phyloP scores from a whole-genome alignment of 2,888 invertebrate genomes.

The Torymus auratus region DNA sequence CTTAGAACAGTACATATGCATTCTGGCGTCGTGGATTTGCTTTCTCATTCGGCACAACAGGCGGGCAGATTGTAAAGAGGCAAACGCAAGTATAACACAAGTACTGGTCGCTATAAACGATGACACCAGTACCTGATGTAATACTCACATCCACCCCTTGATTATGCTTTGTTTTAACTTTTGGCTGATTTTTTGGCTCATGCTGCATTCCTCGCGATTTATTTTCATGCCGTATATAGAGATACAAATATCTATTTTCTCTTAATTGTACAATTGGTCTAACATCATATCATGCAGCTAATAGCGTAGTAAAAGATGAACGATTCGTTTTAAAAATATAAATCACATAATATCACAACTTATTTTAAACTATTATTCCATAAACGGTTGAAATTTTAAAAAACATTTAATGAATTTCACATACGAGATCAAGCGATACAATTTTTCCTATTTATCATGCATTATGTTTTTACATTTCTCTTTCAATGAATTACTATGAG shows the following conservation, averaged over 20 bases:
- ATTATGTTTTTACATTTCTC: too few species aligned
- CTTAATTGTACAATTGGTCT: background rate
- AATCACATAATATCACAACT: too few species aligned
- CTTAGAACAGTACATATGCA: slow-evolving; percentile 70
- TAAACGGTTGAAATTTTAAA: too few species aligned
- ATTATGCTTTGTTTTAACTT: slow-evolving; percentile 75
- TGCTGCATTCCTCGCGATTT: slow-evolving; percentile 65
- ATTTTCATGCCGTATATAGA: slow-evolving; percentile 37
- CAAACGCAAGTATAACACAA: slow-evolving; percentile 94
- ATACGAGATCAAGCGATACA: too few species aligned
- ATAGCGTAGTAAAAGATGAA: background rate
- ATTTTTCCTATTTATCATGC: too few species aligned
- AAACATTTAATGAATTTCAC: too few species aligned
- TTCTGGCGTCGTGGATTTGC: slow-evolving; percentile 67
- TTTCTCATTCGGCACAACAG: slow-evolving; percentile 62
- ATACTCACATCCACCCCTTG: slow-evolving; percentile 91
- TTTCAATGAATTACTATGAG: too few species aligned
- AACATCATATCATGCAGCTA: background rate
- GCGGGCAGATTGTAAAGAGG: slow-evolving; percentile 71
- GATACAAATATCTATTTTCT: slow-evolving; percentile 25
- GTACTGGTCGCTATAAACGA: slow-evolving; percentile 84
- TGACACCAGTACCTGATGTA: slow-evolving; percentile 99
- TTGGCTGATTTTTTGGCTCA: slow-evolving; percentile 65
- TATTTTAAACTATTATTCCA: too few species aligned
- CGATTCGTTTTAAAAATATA: background rate